Percentiles rank a stretch among this genome's conserved stretches.
phyloP scores from a whole-genome alignment of 2,797 vertebrate genomes.

The Morelia viridis region DNA sequence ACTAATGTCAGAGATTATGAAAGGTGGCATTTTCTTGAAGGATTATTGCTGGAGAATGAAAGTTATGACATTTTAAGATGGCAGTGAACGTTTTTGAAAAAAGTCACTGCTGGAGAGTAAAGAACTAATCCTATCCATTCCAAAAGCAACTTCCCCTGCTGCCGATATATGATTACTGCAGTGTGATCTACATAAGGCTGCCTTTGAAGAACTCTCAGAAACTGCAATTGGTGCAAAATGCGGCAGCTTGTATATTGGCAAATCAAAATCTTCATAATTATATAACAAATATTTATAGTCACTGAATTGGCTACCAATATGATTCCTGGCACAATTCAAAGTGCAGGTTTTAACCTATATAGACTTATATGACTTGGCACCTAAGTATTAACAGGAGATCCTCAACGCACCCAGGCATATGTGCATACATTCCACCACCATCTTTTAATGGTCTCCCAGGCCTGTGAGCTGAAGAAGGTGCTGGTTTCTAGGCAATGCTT shows the following conservation, averaged over 20 bases:
- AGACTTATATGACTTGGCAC: too few species aligned
- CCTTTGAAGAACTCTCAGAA: background rate
- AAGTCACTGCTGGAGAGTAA: background rate
- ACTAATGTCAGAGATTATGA: conserved; percentile 29
- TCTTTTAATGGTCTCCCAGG: too few species aligned
- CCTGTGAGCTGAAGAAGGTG: too few species aligned
- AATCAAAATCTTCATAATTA: too few species aligned
- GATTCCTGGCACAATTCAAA: too few species aligned
- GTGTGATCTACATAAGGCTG: background rate
- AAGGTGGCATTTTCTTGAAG: background rate
- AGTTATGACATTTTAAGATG: background rate
- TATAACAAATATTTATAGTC: too few species aligned
- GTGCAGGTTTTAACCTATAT: too few species aligned
- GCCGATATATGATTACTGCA: background rate
- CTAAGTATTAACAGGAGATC: too few species aligned
- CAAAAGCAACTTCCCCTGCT: background rate
- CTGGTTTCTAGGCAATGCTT: too few species aligned
- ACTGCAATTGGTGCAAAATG: background rate
- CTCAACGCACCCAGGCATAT: too few species aligned
- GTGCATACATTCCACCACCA: too few species aligned
- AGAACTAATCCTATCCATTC: background rate
- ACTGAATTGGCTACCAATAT: too few species aligned
- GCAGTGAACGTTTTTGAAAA: background rate
- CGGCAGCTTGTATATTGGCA: background rate
- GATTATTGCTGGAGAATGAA: background rate